Evolutionary conservation across 1,140 invertebrate species (phyloP).

Genomic region (Trichomalopsis sarcophagae): DNA sequence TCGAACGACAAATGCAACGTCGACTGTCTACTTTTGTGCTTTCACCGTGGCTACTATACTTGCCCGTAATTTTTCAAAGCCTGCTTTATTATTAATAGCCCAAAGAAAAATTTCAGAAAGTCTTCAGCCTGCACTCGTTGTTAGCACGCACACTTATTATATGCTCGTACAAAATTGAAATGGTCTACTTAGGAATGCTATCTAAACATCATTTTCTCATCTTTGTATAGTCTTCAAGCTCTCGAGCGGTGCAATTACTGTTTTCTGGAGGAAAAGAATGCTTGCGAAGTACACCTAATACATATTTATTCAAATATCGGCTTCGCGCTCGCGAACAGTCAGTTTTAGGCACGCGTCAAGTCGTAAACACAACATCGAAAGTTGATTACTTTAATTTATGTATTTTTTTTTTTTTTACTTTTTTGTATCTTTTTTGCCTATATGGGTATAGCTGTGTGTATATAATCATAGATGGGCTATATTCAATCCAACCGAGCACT

Average conservation of each 20-base stretch:
- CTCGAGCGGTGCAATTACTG: background rate
- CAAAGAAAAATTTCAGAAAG: no score
- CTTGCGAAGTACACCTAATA: background rate
- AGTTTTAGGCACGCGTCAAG: slow-evolving; percentile 42
- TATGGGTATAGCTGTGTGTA: background rate
- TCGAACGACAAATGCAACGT: background rate
- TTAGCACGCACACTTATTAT: background rate
- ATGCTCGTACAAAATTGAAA: slow-evolving; percentile 25
- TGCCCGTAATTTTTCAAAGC: background rate
- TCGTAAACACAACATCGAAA: slow-evolving; percentile 27
- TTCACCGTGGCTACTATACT: background rate
- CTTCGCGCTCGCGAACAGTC: slow-evolving; percentile 28
- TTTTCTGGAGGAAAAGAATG: background rate
- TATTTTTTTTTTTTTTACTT: slow-evolving; percentile 4
- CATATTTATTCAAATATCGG: background rate
- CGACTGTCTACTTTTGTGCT: background rate
- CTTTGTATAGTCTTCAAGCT: background rate
- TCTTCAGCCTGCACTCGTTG: background rate
- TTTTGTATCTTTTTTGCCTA: slow-evolving; percentile 2
- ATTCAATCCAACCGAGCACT: background rate
- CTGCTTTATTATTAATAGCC: background rate
- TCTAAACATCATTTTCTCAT: background rate
- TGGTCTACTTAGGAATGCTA: background rate
- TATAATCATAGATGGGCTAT: background rate
- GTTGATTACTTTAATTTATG: slow-evolving; percentile 19